Evolutionary conservation across 2,797 vertebrate genomes (phyloP), one percentile per base, ranked within the genome.

Genomic region (Borostomias antarcticus): DNA sequence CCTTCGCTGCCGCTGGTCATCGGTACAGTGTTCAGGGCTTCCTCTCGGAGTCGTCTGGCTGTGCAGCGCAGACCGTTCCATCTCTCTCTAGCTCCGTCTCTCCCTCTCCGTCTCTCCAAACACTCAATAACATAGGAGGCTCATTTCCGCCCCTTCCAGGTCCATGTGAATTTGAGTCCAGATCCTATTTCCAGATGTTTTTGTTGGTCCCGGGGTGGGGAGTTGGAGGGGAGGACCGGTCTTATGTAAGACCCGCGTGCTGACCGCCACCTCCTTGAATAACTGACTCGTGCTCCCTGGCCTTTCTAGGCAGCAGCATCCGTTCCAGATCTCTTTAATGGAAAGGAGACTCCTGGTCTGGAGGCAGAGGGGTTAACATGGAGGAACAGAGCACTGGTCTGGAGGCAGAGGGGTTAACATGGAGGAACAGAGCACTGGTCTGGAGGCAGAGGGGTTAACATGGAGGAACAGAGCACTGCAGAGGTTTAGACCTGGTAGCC

Each of bases 191-290:
- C 64, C 79, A 87, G 81, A 86, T 83, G 84, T 79, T 72, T 76
- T 15, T 65, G 58, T 73, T 69, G 72, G 70, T 70, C 1, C 69
- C 66, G 70, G 30, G 1, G 17, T 26, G 1, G 54, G 26, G 45
- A 13, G 50, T 62, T 64, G 59, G 72, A 57, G 33, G 40, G 33
- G 64, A 68, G 64, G 37, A 50, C 51, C 37, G 23, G 48, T 29
- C 64, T 89, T 84, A 82, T 60, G 69, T 80, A 84, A 86, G 58
- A 25, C n/a, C 79, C 84, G 72, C 82, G 83, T 80, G 85, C 64
- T 53, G 21, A 10, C 45, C 54, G 59, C 0, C 5, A 30, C 59
- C 53, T 61, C 50, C 1, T 59, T 73, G 72, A 76, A 40, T 67
- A 62, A 72, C n/a, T 23, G 69, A 65, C 50, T 69, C n/a, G 29